Evolutionary conservation across 2,888 invertebrate species (phyloP).

Genomic region (Teleogryllus oceanicus): DNA sequence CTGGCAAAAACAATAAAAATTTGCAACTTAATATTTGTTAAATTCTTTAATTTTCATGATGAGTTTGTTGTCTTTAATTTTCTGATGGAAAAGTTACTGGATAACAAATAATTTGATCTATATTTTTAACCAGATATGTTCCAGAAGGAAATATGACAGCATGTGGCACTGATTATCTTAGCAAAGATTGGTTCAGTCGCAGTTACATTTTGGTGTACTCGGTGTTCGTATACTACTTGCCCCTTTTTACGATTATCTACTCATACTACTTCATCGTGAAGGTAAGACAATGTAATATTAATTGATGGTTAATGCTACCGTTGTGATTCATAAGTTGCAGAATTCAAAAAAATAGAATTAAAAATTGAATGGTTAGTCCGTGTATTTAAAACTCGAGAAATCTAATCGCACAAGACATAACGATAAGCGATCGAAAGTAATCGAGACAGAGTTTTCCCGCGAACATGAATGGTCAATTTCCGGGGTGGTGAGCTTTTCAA

Average conservation of each 20-base stretch:
- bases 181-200: conserved; percentile 68
- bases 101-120: neutral
- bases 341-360: too few relatives aligned
- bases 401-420: too few relatives aligned
- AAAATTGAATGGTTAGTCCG: too few relatives aligned
- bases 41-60: neutral
- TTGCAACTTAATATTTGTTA: neutral
- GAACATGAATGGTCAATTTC: too few relatives aligned
- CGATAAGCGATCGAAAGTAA: too few relatives aligned
- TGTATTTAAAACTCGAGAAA: too few relatives aligned
- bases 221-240: conserved; percentile 70
- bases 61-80: neutral
- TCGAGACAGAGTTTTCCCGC: too few relatives aligned
- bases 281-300: conserved; percentile 46
- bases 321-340: too few relatives aligned
- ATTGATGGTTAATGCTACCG: too few relatives aligned
- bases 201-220: conserved; percentile 77
- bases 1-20: too few relatives aligned
- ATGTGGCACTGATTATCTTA: conserved; percentile 84
- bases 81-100: neutral
- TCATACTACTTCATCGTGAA: conserved; percentile 85
- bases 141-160: conserved; percentile 93
- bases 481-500: too few relatives aligned
- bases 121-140: conserved; percentile 63
- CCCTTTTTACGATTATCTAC: conserved; percentile 75